A percentile compares a stretch with the other conserved stretches of the same genome.
Conservation (phyloP, 37 sponge, comb jelly and placozoan species). For the Hexactinellida sp. region DNA sequence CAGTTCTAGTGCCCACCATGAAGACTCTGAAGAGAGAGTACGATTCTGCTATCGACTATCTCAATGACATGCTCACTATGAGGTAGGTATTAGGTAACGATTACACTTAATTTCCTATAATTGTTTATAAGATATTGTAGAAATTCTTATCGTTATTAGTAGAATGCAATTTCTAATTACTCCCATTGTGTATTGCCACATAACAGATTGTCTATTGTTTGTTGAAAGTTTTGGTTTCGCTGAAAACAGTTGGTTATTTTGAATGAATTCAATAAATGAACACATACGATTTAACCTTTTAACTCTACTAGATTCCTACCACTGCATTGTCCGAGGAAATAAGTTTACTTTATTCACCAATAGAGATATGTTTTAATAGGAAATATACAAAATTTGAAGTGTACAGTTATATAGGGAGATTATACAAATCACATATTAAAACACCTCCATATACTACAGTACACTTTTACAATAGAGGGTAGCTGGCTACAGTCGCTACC, state of each 20-base stretch:
- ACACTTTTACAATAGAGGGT: slow-evolving; percentile 23
- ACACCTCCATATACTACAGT: no score
- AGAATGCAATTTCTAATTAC: neutral
- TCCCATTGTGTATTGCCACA: neutral
- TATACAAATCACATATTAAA: neutral
- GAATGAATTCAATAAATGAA: neutral
- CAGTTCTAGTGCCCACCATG: neutral
- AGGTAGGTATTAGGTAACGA: neutral
- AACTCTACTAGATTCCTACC: no score
- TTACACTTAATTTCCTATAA: no score
- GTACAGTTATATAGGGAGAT: neutral
- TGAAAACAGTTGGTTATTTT: neutral
- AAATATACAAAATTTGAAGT: neutral
- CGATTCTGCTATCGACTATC: slow-evolving; percentile 3
- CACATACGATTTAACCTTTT: neutral
- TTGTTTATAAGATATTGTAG: no score
- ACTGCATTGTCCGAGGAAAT: no score
- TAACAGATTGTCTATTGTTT: neutral
- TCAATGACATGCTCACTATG: neutral
- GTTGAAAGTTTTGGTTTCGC: neutral
- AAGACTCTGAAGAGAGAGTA: neutral
- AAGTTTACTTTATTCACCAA: no score
- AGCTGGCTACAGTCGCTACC: slow-evolving; percentile 34
- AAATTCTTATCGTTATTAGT: no score
- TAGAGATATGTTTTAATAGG: no score